Percentiles rank a stretch among this genome's conserved stretches.
phyloP scores from a whole-genome alignment of 2,797 vertebrate species.

The Numenius phaeopus region DNA sequence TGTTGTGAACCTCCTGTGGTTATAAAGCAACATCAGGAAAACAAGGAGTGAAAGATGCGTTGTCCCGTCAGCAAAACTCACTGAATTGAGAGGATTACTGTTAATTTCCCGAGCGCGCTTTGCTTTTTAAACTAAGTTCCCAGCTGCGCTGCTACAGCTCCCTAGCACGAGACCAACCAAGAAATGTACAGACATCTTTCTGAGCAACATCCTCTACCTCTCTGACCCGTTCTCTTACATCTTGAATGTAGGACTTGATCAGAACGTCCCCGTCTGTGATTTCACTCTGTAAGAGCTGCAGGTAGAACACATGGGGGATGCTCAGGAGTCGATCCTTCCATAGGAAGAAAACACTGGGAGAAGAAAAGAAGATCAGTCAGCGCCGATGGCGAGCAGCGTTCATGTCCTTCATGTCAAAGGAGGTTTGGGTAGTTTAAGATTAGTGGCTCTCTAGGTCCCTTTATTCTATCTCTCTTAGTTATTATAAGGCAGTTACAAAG shows the following conservation, averaged over 20 bases:
- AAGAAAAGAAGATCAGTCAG: neutral
- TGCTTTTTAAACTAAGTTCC: neutral
- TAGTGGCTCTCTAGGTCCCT: neutral
- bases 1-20: neutral
- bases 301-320: neutral
- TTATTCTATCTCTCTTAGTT: neutral
- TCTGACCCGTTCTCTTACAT: neutral
- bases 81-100: neutral
- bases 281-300: constrained; percentile 15
- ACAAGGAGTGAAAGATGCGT: neutral
- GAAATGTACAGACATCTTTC: rapidly evolving
- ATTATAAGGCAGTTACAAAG: neutral
- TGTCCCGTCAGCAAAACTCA: neutral
- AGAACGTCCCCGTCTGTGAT: neutral
- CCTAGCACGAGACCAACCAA: neutral
- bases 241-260: neutral
- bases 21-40: neutral
- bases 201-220: neutral
- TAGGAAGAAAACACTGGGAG: constrained; percentile 80
- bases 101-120: neutral
- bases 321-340: constrained; percentile 77
- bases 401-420: neutral
- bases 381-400: neutral
- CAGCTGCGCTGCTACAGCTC: neutral
- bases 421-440: neutral